phyloP scores from a whole-genome alignment of 2,888 invertebrate genomes.

The Apotomis turbidana region DNA sequence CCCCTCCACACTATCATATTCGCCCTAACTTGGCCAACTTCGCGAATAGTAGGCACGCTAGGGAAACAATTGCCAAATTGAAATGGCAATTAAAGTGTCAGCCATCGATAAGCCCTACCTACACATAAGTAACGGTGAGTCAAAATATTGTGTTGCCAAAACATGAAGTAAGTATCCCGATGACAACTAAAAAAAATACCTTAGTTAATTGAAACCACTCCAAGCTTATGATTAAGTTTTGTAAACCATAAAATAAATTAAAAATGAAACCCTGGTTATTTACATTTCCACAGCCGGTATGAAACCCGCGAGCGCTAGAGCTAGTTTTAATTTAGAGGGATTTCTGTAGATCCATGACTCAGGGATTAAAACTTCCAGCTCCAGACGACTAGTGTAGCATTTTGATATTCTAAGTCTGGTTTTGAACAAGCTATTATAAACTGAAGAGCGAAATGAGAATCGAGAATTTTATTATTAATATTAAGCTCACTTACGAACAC shows the following conservation, averaged over 20 bases:
- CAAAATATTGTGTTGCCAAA: no score
- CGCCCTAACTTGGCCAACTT: no score
- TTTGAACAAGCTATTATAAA: constrained; percentile 26
- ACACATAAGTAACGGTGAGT: no score
- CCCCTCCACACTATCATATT: no score
- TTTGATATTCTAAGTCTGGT: constrained; percentile 37
- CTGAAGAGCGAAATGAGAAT: constrained; percentile 5
- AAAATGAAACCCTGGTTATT: neutral
- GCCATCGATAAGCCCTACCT: no score
- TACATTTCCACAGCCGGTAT: neutral
- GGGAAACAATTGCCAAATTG: no score
- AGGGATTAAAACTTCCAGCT: constrained; percentile 49
- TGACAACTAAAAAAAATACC: no score
- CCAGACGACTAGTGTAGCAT: constrained; percentile 18
- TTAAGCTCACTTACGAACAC: neutral
- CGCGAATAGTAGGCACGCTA: no score
- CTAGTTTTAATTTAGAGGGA: constrained; percentile 61
- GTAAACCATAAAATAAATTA: neutral
- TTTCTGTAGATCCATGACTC: constrained; percentile 43
- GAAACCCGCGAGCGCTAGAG: constrained; percentile 33
- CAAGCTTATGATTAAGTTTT: neutral
- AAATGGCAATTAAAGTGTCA: no score
- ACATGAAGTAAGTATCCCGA: no score
- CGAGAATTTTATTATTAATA: constrained; percentile 1
- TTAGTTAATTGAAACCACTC: neutral